Evolutionary conservation across 2,888 invertebrate genomes (phyloP).

Genomic region (Hesperia comma): DNA sequence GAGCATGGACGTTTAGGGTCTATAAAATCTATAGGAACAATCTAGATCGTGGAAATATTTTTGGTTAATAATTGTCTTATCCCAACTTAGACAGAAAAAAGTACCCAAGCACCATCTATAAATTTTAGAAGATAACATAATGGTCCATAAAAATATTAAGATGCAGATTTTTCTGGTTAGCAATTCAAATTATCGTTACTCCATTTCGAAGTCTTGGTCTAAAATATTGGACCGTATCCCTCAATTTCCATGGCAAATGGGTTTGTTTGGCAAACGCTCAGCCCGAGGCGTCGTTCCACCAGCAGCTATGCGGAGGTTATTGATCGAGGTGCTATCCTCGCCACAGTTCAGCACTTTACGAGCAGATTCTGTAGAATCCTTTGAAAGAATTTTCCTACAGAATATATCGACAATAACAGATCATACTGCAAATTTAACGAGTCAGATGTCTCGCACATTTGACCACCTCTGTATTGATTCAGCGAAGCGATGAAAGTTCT

Average conservation of each 20-base stretch:
- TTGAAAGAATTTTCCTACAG: not conserved
- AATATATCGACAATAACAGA: too few relatives aligned
- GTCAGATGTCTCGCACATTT: too few relatives aligned
- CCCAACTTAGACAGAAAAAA: not conserved
- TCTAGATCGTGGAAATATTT: too few relatives aligned
- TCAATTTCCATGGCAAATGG: conserved; percentile 32
- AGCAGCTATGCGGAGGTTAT: conserved; percentile 1
- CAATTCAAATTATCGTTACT: conserved; percentile 31
- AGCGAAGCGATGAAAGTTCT: not conserved
- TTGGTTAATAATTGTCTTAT: not conserved
- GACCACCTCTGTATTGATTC: not conserved
- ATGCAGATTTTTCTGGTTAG: conserved; percentile 27
- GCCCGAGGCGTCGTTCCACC: not conserved
- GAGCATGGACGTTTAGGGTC: not conserved
- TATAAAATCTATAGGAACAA: too few relatives aligned
- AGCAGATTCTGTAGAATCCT: not conserved
- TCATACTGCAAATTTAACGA: too few relatives aligned
- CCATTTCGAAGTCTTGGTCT: conserved; percentile 28
- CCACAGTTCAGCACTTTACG: not conserved
- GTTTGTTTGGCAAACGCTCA: conserved; percentile 23
- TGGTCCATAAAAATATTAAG: conserved; percentile 13
- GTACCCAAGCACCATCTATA: not conserved
- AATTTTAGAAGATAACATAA: conserved; percentile 4
- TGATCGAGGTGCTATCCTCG: not conserved
- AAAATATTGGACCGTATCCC: conserved; percentile 31